Conservation (phyloP, 2,113 vertebrate genomes). For the Hemichromis elongatus region DNA sequence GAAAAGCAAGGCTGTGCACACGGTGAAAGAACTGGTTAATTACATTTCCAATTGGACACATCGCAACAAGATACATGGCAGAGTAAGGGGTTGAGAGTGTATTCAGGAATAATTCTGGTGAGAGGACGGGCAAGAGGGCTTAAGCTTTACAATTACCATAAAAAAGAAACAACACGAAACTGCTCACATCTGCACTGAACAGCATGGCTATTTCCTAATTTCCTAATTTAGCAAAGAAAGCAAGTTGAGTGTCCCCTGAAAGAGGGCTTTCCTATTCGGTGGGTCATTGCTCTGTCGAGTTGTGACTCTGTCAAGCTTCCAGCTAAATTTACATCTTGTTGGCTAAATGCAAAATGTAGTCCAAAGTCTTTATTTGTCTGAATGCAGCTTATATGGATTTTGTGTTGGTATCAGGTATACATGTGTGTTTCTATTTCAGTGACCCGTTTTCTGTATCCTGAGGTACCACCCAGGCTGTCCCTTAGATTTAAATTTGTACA, state of each 20-base stretch:
- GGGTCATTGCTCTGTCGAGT: conserved; percentile 19
- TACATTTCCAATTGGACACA: conserved; percentile 59
- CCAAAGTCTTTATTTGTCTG: background rate
- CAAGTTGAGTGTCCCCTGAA: background rate
- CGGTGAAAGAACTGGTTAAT: conserved; percentile 50
- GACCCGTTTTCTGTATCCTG: conserved; percentile 40
- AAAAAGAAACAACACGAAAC: conserved; percentile 36
- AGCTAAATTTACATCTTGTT: background rate
- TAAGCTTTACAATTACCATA: conserved; percentile 62
- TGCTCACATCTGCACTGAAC: conserved; percentile 51
- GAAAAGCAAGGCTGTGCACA: conserved; percentile 47
- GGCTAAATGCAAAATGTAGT: conserved; percentile 7
- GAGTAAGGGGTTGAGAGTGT: conserved; percentile 41
- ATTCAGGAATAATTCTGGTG: conserved; percentile 45
- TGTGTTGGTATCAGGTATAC: conserved; percentile 1
- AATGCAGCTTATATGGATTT: background rate
- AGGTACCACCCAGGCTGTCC: conserved; percentile 22
- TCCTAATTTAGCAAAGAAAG: conserved; percentile 36
- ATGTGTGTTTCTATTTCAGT: conserved; percentile 4
- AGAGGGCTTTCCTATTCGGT: conserved; percentile 29
- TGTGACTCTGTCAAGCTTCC: conserved; percentile 36
- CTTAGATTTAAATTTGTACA: conserved; percentile 50
- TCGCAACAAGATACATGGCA: conserved; percentile 36
- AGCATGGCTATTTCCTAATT: conserved; percentile 50
- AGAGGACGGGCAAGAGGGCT: conserved; percentile 36